These are phyloP conservation scores for Hycleus cichorii DNA, from an alignment of 1,140 invertebrate species.

Conservation along the genomic window DNA sequence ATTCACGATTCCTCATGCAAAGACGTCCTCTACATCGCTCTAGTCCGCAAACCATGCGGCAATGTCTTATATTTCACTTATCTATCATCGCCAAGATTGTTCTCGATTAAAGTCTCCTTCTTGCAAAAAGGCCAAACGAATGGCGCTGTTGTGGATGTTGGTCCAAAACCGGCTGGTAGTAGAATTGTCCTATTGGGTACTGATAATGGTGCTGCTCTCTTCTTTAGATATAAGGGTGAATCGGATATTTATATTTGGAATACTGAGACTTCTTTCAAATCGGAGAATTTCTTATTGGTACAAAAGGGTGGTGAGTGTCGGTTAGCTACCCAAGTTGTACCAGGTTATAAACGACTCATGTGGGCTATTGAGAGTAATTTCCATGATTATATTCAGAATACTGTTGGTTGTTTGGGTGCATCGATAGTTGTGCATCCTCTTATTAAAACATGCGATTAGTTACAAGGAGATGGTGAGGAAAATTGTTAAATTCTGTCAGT, in stretches of 20 bases:
- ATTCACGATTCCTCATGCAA: constrained; percentile 36
- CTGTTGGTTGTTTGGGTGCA: constrained; percentile 48
- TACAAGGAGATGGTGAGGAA: too few species aligned
- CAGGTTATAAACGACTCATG: constrained; percentile 50
- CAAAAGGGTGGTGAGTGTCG: constrained; percentile 51
- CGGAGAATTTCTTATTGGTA: constrained; percentile 49
- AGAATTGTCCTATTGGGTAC: constrained; percentile 53
- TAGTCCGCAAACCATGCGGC: constrained; percentile 45
- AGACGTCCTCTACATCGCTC: constrained; percentile 52
- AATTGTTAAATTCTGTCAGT: background rate
- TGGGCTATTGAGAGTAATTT: constrained; percentile 59
- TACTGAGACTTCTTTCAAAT: constrained; percentile 47
- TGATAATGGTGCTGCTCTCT: constrained; percentile 50
- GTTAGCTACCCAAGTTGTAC: constrained; percentile 51
- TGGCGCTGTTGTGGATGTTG: constrained; percentile 48
- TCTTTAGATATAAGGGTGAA: constrained; percentile 53
- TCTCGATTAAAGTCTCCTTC: constrained; percentile 46
- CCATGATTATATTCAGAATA: constrained; percentile 52
- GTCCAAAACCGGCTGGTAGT: constrained; percentile 44
- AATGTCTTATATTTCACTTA: constrained; percentile 53
- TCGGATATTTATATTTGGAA: constrained; percentile 57
- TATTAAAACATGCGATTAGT: constrained; percentile 34
- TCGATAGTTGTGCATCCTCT: constrained; percentile 37
- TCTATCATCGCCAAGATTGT: constrained; percentile 47
- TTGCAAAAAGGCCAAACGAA: constrained; percentile 45